Evolutionary conservation across 1,140 invertebrate genomes (phyloP).

Genomic region (Pseudomyrmex flavicornis): DNA sequence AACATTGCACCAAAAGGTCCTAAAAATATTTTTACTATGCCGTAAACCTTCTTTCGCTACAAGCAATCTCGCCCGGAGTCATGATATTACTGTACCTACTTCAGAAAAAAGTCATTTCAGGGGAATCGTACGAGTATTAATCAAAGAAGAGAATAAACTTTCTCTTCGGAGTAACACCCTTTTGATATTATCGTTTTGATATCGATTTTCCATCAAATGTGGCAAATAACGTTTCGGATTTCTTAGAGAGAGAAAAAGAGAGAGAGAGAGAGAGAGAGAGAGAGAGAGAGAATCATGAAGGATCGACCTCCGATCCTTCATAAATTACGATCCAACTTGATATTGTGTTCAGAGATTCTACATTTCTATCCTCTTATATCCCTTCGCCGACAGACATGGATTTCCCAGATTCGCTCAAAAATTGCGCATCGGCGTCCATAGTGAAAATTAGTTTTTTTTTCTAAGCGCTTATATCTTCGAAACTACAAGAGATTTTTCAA

Average conservation of each 20-base stretch:
- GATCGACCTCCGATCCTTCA: background rate
- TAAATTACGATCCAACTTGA: too few species aligned
- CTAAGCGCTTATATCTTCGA: too few species aligned
- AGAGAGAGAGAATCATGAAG: slow-evolving; percentile 5
- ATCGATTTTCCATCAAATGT: background rate
- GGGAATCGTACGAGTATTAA: slow-evolving; percentile 1
- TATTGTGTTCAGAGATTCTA: too few species aligned
- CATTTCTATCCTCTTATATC: too few species aligned
- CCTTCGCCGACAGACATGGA: too few species aligned
- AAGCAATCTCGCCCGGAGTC: slow-evolving; percentile 9
- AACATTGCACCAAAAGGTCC: slow-evolving; percentile 23
- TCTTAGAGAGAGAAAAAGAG: background rate
- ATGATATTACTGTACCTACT: slow-evolving; percentile 6
- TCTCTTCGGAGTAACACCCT: background rate
- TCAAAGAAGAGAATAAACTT: slow-evolving; percentile 26
- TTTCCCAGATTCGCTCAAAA: too few species aligned
- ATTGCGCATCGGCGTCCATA: too few species aligned
- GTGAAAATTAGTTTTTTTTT: too few species aligned
- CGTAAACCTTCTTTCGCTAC: slow-evolving; percentile 12
- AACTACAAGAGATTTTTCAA: too few species aligned
- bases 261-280: too few species aligned
- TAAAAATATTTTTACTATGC: slow-evolving; percentile 56
- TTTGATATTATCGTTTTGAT: slow-evolving; percentile 21
- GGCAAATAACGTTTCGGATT: slow-evolving; percentile 2
- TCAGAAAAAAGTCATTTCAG: slow-evolving; percentile 19